These are phyloP conservation scores for Myopa tessellatipennis DNA, from an alignment of 2,888 invertebrate genomes.

Conservation along the genomic window DNA sequence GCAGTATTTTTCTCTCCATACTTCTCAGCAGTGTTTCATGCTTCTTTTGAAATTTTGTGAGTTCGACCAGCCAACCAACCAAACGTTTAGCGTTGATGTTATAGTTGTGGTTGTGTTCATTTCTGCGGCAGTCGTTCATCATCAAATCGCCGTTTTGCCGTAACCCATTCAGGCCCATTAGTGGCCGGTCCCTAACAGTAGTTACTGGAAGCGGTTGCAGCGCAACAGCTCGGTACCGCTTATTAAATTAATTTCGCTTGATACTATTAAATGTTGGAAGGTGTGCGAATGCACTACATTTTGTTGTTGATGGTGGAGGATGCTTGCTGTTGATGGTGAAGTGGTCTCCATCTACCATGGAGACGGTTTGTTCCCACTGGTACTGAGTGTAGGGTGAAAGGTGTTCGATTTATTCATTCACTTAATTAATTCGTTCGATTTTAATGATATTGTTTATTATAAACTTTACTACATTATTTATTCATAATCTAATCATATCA, in stretches of 20 bases:
- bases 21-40: not conserved
- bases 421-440: too few relatives aligned
- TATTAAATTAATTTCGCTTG: conserved; percentile 41
- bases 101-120: too few relatives aligned
- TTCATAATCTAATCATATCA: too few relatives aligned
- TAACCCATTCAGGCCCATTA: conserved; percentile 13
- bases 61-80: not conserved
- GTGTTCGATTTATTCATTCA: not conserved
- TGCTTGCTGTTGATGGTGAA: not conserved
- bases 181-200: conserved; percentile 22
- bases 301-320: conserved; percentile 3
- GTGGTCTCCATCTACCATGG: not conserved
- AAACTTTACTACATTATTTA: not conserved
- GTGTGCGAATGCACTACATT: conserved; percentile 20
- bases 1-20: not conserved
- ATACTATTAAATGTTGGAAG: conserved; percentile 32
- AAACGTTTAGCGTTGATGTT: not conserved
- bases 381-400: conserved; percentile 27
- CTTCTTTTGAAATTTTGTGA: not conserved
- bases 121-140: too few relatives aligned
- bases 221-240: conserved; percentile 24
- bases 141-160: too few relatives aligned
- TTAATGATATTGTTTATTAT: not conserved
- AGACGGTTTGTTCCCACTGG: too few relatives aligned
- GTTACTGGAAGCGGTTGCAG: conserved; percentile 25